Conservation (phyloP, 2,113 vertebrate species). For the Todiramphus chloris region DNA sequence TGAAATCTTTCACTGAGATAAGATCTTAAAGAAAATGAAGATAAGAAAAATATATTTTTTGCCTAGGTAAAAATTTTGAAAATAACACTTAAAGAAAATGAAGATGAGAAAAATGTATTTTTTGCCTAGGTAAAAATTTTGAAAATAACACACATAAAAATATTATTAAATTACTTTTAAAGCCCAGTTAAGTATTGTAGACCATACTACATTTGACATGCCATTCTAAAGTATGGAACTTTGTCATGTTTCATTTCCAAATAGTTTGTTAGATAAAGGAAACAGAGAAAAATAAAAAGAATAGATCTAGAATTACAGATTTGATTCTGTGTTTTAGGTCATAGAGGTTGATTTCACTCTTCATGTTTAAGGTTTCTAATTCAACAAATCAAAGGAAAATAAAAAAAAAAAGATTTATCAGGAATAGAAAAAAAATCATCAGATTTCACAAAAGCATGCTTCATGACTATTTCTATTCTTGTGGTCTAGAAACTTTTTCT, state of each 20-base stretch:
- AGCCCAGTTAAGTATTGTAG: not conserved
- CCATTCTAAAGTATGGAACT: not conserved
- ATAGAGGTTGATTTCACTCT: not conserved
- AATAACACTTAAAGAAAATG: too few species aligned
- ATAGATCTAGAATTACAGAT: not conserved
- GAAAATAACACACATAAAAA: not conserved
- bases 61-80: not conserved
- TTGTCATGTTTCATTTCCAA: not conserved
- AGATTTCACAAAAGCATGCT: not conserved
- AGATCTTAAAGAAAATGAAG: not conserved
- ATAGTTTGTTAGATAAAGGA: not conserved
- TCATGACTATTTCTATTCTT: not conserved
- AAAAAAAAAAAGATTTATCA: not conserved
- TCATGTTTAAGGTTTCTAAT: fast-evolving
- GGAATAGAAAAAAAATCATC: not conserved
- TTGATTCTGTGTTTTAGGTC: not conserved
- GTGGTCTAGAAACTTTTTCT: not conserved
- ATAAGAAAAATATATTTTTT: fast-evolving
- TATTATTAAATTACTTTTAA: not conserved
- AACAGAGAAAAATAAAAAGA: not conserved
- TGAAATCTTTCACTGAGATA: not conserved
- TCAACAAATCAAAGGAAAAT: too few species aligned
- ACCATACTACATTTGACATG: not conserved
- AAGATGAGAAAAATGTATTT: fast-evolving
- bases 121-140: not conserved